Percentiles rank a stretch among this genome's conserved stretches.
phyloP scores from a whole-genome alignment of 1,140 invertebrate genomes.

The Protaetia brevitarsis region DNA sequence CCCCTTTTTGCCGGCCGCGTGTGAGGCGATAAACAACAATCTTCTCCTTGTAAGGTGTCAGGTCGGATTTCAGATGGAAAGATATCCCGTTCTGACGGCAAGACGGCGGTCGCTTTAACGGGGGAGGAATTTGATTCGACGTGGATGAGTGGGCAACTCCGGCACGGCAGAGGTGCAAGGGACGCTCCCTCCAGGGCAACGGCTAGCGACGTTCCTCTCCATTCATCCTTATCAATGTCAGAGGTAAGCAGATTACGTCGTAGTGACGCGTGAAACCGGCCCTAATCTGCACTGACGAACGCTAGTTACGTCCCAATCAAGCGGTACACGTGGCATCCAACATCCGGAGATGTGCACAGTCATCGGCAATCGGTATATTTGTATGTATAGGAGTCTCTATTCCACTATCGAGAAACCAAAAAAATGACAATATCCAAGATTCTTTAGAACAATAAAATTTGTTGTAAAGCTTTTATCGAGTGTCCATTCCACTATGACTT shows the following conservation, averaged over 20 bases:
- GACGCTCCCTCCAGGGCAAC: background rate
- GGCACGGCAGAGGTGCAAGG: no score
- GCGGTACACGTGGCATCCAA: no score
- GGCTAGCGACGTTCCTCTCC: constrained; percentile 32
- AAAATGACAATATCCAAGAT: no score
- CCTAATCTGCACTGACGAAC: constrained; percentile 46
- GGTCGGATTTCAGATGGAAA: background rate
- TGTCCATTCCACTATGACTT: no score
- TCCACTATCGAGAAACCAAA: no score
- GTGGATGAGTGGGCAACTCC: background rate
- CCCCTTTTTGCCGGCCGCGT: no score
- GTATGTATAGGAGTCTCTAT: no score
- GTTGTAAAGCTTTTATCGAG: no score
- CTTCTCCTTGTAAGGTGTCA: background rate
- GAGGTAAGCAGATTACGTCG: constrained; percentile 48
- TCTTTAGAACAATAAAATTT: no score
- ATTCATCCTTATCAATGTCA: constrained; percentile 49
- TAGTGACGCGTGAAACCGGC: constrained; percentile 50
- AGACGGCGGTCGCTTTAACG: background rate
- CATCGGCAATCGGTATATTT: no score
- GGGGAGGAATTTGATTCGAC: background rate
- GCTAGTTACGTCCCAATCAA: constrained; percentile 46
- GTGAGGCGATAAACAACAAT: background rate
- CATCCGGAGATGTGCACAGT: no score
- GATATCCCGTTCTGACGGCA: background rate